Percentiles rank a stretch among this genome's conserved stretches.
Evolutionary conservation across 1,140 invertebrate genomes (phyloP).

Genomic region (Muscidifurax raptorellus): DNA sequence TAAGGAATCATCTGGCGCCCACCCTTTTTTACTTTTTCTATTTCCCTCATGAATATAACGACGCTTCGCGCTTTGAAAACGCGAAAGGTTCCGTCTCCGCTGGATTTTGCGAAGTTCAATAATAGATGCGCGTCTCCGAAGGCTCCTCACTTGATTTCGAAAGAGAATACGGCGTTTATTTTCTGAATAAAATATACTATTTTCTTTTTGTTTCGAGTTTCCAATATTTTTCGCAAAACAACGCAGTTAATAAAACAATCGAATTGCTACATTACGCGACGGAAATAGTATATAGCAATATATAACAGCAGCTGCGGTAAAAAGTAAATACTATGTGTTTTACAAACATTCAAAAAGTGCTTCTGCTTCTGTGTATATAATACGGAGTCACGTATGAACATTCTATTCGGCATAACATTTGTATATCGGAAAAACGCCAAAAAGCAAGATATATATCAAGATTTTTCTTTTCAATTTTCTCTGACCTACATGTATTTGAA

Average conservation of each 20-base stretch:
- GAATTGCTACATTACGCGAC: too few relatives aligned
- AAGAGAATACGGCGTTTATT: too few relatives aligned
- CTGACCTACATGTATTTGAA: neutral
- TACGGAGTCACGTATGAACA: neutral
- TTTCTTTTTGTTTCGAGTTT: too few relatives aligned
- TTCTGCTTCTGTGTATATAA: too few relatives aligned
- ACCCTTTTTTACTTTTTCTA: neutral
- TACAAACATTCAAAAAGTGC: neutral
- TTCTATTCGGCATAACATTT: neutral
- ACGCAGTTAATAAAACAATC: too few relatives aligned
- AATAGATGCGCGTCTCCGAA: neutral
- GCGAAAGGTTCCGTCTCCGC: neutral
- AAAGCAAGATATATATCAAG: neutral
- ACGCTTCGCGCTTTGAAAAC: conserved; percentile 12
- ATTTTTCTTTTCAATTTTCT: neutral
- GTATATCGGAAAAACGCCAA: neutral
- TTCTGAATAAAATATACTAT: too few relatives aligned
- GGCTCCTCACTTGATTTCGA: too few relatives aligned
- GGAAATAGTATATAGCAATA: neutral
- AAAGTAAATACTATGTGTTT: neutral
- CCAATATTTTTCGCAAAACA: too few relatives aligned
- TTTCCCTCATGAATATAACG: conserved; percentile 33
- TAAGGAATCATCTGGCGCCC: conserved; percentile 22
- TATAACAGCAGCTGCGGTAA: neutral
- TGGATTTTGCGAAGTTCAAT: neutral